Evolutionary conservation across 1,140 invertebrate species (phyloP), one percentile per base, ranked within the genome.

Genomic region (Drosophila lini): DNA sequence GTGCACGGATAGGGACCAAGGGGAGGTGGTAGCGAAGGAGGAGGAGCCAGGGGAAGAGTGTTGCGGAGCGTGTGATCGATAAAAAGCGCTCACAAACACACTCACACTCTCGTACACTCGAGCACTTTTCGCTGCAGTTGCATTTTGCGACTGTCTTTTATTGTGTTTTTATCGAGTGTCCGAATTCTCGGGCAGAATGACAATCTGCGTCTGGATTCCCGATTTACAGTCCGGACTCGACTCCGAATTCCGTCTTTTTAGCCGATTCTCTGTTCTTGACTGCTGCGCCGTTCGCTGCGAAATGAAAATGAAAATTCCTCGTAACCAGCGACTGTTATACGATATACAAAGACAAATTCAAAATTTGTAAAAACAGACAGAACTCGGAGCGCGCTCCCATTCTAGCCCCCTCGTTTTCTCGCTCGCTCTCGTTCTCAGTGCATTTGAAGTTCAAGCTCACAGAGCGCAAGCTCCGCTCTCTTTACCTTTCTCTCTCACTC

Each of bases 281-380:
- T 89, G 85, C 59, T 84, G 78, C 81, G 81, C 85, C 82, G 84
- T 89, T 84, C 84, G 84, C 75, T 90, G 77, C 82, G 78, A 84
- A 89, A 89, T 89, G 84, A 89, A 89, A 89, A 89, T 85, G 85
- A 89, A 89, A 89, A 89, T 85, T 90, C 85, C 56, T 85, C 85
- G 85, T 84, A 90, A 89, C 81, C 78, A 80, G 56, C 42, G 77
- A 88, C 83, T 89, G 85, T 84, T 89, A 89, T 89, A 90, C 85
- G 80, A 83, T 88, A 83, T 77, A 86, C 57, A 83, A 83, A 84
- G 59, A 69, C 56, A 69, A 78, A 62, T 58, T 64, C 58, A 61
- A 85, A 79, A 65, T 36, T 70, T 58, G 68, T 71, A 73, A 73
- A 71, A 64, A 67, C 79, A 53, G 41, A 42, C 52, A 36, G 52